Evolutionary conservation across 2,888 invertebrate species (phyloP).

Genomic region (Ypsolopha sequella): DNA sequence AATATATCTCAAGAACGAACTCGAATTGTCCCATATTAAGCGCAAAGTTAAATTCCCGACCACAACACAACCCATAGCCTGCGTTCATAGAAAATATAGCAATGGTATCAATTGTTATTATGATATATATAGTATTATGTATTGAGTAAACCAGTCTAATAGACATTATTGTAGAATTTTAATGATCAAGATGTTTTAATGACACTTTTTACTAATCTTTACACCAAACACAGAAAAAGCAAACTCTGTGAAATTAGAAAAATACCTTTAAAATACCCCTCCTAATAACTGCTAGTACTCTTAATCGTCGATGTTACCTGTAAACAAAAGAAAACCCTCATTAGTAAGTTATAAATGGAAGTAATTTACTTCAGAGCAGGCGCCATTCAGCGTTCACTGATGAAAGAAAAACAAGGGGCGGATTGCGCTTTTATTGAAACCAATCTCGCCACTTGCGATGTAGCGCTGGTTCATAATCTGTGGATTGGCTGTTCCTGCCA

Average conservation of each 20-base stretch:
- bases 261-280: neutral
- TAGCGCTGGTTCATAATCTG: neutral
- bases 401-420: constrained; percentile 67
- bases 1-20: no score
- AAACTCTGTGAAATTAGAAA: neutral
- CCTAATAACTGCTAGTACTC: neutral
- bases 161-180: no score
- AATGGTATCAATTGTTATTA: no score
- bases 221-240: constrained; percentile 3
- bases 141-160: no score
- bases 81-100: no score
- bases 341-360: constrained; percentile 4
- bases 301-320: constrained; percentile 24
- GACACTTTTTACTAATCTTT: neutral
- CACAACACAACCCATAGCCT: no score
- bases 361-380: constrained; percentile 21
- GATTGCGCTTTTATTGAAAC: constrained; percentile 67
- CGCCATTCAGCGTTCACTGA: constrained; percentile 53
- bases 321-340: constrained; percentile 19
- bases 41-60: no score
- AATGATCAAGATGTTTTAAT: no score
- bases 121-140: no score
- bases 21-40: no score
- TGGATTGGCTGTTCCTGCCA: constrained; percentile 46
- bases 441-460: constrained; percentile 64